phyloP scores from a whole-genome alignment of 2,113 vertebrate species.

The Struthio camelus region DNA sequence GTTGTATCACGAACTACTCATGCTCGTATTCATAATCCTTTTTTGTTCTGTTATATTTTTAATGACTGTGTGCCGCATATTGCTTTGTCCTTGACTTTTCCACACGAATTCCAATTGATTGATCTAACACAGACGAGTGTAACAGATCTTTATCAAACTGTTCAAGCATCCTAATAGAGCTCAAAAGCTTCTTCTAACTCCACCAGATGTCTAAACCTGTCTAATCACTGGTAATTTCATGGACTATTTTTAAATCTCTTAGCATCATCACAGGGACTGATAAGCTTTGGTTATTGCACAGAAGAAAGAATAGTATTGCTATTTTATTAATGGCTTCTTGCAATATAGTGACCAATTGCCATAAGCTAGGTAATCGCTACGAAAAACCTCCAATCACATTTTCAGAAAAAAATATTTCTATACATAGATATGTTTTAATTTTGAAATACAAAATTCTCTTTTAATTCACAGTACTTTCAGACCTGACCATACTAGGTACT shows the following conservation, averaged over 20 bases:
- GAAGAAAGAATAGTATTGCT: neutral
- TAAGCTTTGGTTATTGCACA: neutral
- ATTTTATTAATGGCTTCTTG: neutral
- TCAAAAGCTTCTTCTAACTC: neutral
- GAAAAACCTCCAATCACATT: neutral
- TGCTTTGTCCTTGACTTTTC: neutral
- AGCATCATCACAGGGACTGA: neutral
- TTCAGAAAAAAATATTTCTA: neutral
- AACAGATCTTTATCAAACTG: neutral
- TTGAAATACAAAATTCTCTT: neutral
- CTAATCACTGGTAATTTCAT: conserved; percentile 14
- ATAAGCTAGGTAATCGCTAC: neutral
- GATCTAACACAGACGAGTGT: neutral
- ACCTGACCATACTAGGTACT: too few relatives aligned
- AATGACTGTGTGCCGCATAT: neutral
- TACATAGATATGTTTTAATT: neutral
- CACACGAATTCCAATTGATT: neutral
- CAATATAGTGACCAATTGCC: neutral
- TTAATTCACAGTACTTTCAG: neutral
- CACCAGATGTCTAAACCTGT: neutral
- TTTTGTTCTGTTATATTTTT: neutral
- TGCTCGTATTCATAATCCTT: accelerated
- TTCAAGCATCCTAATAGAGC: neutral
- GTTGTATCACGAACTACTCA: neutral
- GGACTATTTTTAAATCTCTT: neutral